phyloP scores from a whole-genome alignment of 1,140 invertebrate genomes.

The Grapholita molesta region DNA sequence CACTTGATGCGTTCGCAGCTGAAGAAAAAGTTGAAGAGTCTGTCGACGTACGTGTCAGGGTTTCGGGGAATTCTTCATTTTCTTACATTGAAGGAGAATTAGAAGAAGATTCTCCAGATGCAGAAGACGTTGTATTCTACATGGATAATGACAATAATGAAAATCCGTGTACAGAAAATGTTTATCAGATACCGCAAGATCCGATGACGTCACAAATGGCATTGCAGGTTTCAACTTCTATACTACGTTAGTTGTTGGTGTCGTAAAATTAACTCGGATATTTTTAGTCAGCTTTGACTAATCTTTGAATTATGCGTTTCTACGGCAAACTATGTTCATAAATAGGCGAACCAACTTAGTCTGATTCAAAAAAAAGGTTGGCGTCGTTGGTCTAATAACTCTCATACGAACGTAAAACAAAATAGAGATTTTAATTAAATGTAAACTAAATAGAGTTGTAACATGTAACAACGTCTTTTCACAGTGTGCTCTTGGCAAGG shows the following conservation, averaged over 20 bases:
- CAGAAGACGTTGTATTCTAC: slow-evolving; percentile 32
- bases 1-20: slow-evolving; percentile 30
- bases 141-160: slow-evolving; percentile 24
- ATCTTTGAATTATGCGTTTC: no score
- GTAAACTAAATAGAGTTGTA: no score
- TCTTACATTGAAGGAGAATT: slow-evolving; percentile 41
- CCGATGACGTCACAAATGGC: slow-evolving; percentile 8
- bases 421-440: no score
- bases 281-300: no score
- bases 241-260: no score
- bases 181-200: slow-evolving; percentile 18
- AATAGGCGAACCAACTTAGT: no score
- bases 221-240: background rate
- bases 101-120: slow-evolving; percentile 22
- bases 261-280: no score
- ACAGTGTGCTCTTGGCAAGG: background rate
- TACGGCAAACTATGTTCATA: no score
- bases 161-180: slow-evolving; percentile 14
- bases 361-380: no score
- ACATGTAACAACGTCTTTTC: no score
- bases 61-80: slow-evolving; percentile 39
- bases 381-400: no score
- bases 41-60: slow-evolving; percentile 22
- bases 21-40: slow-evolving; percentile 2
- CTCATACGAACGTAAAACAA: no score